Evolutionary conservation across 2,113 vertebrate genomes (phyloP).

Genomic region (Chionodraco myersi): DNA sequence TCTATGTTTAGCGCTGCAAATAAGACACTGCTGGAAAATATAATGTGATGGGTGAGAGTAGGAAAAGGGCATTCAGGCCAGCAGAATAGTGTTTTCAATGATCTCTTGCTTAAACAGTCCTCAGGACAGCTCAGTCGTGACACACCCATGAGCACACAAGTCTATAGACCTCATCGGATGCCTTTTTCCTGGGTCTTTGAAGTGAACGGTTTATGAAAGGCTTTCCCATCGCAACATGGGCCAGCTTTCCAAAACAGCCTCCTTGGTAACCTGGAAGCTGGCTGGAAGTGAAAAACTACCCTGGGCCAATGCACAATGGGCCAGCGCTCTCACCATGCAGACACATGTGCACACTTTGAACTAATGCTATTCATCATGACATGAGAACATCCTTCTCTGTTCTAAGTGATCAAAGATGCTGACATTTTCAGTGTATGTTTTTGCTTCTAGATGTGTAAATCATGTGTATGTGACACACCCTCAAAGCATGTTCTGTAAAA

Average conservation of each 20-base stretch:
- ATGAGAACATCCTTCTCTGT: too few species aligned
- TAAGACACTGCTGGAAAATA: constrained; percentile 7
- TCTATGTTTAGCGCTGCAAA: too few species aligned
- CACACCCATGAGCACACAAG: constrained; percentile 35
- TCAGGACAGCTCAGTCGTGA: constrained; percentile 25
- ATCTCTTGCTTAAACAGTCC: constrained; percentile 32
- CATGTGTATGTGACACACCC: background rate
- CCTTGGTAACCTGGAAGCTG: constrained; percentile 74
- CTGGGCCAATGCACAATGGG: constrained; percentile 11
- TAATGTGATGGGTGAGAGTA: background rate
- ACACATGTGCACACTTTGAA: constrained; percentile 1
- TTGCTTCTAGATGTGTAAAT: constrained; percentile 3
- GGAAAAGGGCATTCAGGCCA: constrained; percentile 9
- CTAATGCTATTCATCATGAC: too few species aligned
- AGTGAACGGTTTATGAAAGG: constrained; percentile 66
- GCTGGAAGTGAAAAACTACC: constrained; percentile 38
- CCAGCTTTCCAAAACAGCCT: constrained; percentile 83
- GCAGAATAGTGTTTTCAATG: constrained; percentile 24
- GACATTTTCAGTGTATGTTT: constrained; percentile 22
- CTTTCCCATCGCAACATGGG: constrained; percentile 65
- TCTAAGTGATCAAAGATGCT: constrained; percentile 7
- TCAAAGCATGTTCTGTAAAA: constrained; percentile 1
- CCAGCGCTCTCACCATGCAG: constrained; percentile 9
- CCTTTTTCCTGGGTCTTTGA: constrained; percentile 60
- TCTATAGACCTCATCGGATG: constrained; percentile 36